These are phyloP conservation scores for Nasonia vitripennis DNA, from an alignment of 1,140 invertebrate species.

Conservation along the genomic window DNA sequence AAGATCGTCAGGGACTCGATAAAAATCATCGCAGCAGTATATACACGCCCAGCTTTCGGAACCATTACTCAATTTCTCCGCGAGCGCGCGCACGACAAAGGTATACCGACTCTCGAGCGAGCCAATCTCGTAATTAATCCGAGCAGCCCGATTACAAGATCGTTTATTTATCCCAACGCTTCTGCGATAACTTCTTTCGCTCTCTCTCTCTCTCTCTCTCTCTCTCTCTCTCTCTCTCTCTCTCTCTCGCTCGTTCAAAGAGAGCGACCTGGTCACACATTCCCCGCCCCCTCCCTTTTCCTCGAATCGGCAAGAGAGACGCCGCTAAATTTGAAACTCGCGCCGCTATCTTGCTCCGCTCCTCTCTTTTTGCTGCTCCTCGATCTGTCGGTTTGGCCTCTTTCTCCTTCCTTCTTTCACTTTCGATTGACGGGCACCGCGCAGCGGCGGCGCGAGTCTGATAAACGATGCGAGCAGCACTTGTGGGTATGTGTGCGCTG, in stretches of 20 bases:
- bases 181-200: constrained; percentile 21
- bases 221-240: background rate
- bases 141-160: background rate
- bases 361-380: constrained; percentile 5
- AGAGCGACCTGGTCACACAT: background rate
- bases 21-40: background rate
- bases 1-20: background rate
- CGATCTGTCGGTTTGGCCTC: background rate
- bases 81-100: background rate
- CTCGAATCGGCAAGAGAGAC: background rate
- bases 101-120: background rate
- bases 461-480: constrained; percentile 36
- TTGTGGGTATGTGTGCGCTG: background rate
- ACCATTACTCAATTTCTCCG: constrained; percentile 23
- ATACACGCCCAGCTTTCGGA: background rate
- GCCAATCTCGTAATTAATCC: constrained; percentile 21
- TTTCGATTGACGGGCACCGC: constrained; percentile 1
- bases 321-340: constrained; percentile 40
- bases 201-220: background rate
- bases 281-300: background rate
- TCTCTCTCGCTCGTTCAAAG: background rate
- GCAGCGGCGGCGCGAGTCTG: background rate
- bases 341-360: background rate
- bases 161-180: constrained; percentile 21
- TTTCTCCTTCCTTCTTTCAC: background rate